These are phyloP conservation scores for Leptinotarsa defecta DNA, from an alignment of 1,140 invertebrate genomes.

Conservation along the genomic window DNA sequence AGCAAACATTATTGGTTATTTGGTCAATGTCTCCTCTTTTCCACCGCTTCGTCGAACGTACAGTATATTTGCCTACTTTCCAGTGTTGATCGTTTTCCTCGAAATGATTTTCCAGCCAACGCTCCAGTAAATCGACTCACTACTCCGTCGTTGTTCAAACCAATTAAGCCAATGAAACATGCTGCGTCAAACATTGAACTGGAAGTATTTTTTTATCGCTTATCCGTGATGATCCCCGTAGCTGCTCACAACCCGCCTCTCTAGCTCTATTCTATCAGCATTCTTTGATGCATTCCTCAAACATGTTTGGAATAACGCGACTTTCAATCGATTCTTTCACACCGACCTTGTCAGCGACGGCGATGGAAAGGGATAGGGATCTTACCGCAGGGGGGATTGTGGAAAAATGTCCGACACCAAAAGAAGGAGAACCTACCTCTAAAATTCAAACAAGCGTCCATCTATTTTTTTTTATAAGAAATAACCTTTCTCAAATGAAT, in stretches of 20 bases:
- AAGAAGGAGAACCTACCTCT: too few relatives aligned
- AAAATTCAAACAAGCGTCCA: accelerated
- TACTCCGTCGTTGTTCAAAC: background rate
- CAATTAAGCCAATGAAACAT: background rate
- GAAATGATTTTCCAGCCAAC: too few relatives aligned
- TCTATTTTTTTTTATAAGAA: too few relatives aligned
- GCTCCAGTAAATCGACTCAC: background rate
- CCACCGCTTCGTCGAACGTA: too few relatives aligned
- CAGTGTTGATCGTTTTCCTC: too few relatives aligned
- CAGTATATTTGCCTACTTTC: too few relatives aligned
- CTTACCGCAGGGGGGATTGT: too few relatives aligned
- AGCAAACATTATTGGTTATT: too few relatives aligned
- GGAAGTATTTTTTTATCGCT: background rate
- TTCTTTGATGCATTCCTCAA: conserved; percentile 10
- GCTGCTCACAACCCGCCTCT: background rate
- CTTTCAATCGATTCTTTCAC: background rate
- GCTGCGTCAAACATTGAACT: background rate
- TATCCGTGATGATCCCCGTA: background rate
- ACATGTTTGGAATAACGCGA: conserved; percentile 18
- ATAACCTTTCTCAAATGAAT: too few relatives aligned
- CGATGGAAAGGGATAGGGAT: background rate
- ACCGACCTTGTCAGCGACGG: background rate
- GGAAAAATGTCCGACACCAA: too few relatives aligned
- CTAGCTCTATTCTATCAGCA: background rate
- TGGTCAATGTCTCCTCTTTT: too few relatives aligned